A percentile compares a stretch with the other conserved stretches of the same genome.
phyloP scores from a whole-genome alignment of 2,888 invertebrate species.

The Melieria picta region DNA sequence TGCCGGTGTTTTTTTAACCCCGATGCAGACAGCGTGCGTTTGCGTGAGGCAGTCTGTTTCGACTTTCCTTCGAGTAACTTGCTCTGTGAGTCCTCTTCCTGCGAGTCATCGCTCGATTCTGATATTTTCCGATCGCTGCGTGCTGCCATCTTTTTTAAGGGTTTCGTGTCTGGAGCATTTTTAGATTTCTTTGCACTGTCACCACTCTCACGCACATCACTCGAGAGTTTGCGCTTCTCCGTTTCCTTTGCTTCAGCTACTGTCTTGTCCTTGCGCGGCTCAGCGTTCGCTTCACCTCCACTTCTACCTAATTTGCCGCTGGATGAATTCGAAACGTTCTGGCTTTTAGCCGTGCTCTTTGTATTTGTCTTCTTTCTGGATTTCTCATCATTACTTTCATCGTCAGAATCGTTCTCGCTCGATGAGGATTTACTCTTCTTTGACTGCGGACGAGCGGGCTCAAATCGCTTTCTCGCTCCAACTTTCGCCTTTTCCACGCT shows the following conservation, averaged over 20 bases:
- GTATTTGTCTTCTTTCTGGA: conserved; percentile 33
- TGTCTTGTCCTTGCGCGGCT: neutral
- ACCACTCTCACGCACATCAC: conserved; percentile 39
- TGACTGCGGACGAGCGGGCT: conserved; percentile 27
- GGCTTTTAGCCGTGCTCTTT: conserved; percentile 22
- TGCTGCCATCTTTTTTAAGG: conserved; percentile 26
- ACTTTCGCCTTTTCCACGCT: conserved; percentile 39
- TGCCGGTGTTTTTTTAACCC: conserved; percentile 51
- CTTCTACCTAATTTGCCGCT: conserved; percentile 30
- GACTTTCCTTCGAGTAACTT: conserved; percentile 41
- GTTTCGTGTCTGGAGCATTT: conserved; percentile 28
- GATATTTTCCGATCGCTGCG: conserved; percentile 39
- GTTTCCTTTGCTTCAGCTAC: conserved; percentile 22
- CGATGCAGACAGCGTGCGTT: conserved; percentile 45
- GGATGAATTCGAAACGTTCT: conserved; percentile 15
- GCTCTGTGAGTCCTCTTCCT: conserved; percentile 40
- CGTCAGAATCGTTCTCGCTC: conserved; percentile 45
- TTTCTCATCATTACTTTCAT: conserved; percentile 51
- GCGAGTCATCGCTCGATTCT: conserved; percentile 40
- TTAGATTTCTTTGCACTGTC: conserved; percentile 42
- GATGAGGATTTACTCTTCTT: conserved; percentile 39
- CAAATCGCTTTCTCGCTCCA: conserved; percentile 38
- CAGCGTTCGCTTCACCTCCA: conserved; percentile 24
- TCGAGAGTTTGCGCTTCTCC: conserved; percentile 44
- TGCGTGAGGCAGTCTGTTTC: conserved; percentile 46